Percentiles rank a stretch among this genome's conserved stretches.
Conservation (phyloP, 2,888 invertebrate species). For the Thumatha senex region DNA sequence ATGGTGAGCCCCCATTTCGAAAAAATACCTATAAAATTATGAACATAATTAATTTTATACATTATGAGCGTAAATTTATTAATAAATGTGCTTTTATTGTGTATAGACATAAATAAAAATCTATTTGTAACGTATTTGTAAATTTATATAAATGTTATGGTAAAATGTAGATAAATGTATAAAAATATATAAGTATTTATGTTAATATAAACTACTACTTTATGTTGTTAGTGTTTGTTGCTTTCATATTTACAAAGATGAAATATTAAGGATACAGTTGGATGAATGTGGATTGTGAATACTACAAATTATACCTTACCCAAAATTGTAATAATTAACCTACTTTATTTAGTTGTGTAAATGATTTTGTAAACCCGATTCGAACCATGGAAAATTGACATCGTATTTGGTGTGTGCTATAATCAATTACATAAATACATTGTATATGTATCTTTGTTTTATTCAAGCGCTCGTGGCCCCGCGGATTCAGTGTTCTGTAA, state of each 20-base stretch:
- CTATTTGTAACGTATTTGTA: constrained; percentile 23
- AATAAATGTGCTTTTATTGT: constrained; percentile 36
- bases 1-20: constrained; percentile 78
- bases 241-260: constrained; percentile 27
- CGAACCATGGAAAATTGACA: constrained; percentile 53
- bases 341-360: constrained; percentile 12
- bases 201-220: constrained; percentile 35
- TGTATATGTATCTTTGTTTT: constrained; percentile 33
- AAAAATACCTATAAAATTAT: constrained; percentile 61
- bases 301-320: constrained; percentile 10
- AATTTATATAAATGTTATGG: constrained; percentile 34
- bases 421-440: constrained; percentile 43
- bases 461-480: no score
- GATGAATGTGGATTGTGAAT: no score
- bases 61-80: constrained; percentile 15
- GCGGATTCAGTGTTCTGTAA: no score
- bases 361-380: constrained; percentile 29
- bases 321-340: not conserved
- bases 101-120: constrained; percentile 22
- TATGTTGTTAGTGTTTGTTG: constrained; percentile 39
- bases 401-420: constrained; percentile 42
- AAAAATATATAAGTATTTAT: constrained; percentile 37
- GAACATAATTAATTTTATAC: constrained; percentile 37
- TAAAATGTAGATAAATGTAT: constrained; percentile 40
- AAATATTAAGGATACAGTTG: constrained; percentile 14